Conservation (phyloP, 1,140 invertebrate species). For the Harpegnathos saltator region DNA sequence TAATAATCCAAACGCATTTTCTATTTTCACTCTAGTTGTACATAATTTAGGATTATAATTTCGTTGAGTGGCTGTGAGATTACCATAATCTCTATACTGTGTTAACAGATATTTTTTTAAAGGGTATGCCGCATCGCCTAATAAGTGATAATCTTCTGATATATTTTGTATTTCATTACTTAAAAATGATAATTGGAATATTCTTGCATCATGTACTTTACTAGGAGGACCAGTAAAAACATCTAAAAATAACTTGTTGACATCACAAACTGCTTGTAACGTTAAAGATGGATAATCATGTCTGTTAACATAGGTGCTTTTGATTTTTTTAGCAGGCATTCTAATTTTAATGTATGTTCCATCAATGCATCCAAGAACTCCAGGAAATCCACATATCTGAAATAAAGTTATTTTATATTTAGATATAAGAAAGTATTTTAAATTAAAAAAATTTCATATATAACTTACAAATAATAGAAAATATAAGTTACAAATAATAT, state of each 20-base stretch:
- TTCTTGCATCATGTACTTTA: not conserved
- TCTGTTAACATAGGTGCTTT: not conserved
- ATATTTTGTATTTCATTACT: conserved; percentile 2
- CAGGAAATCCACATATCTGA: conserved; percentile 1
- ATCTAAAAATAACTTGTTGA: not conserved
- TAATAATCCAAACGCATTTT: conserved; percentile 1
- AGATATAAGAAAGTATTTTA: too few relatives aligned
- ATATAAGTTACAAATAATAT: too few relatives aligned
- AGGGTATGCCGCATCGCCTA: not conserved
- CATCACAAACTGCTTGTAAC: conserved; percentile 8
- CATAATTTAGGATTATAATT: not conserved
- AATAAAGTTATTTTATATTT: too few relatives aligned
- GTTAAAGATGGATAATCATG: not conserved
- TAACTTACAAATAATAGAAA: too few relatives aligned
- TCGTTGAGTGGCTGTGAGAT: not conserved
- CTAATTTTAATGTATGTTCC: not conserved
- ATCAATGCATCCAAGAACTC: not conserved
- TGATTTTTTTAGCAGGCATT: not conserved
- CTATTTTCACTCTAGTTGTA: too few relatives aligned
- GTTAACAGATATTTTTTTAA: not conserved
- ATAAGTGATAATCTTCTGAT: not conserved
- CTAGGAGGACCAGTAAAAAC: not conserved
- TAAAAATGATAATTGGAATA: conserved; percentile 3
- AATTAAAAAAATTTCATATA: too few relatives aligned
- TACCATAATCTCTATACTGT: not conserved